Percentiles rank a stretch among this genome's conserved stretches.
Evolutionary conservation across 2,888 invertebrate species (phyloP).

Genomic region (Erynnis tages): DNA sequence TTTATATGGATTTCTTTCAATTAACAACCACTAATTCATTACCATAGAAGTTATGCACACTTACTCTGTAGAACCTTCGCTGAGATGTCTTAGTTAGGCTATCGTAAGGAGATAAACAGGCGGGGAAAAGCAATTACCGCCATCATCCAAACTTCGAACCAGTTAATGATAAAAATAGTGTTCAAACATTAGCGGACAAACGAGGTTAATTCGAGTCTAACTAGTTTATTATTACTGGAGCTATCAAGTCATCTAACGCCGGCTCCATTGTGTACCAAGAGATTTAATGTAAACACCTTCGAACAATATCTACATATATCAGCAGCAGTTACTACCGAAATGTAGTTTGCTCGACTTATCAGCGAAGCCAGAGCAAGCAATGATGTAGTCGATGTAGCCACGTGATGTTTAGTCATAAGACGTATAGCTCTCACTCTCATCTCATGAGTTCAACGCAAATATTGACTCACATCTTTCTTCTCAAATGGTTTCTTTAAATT

Average conservation of each 20-base stretch:
- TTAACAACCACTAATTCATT: too few species aligned
- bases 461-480: slow-evolving; percentile 4
- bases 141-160: background rate
- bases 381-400: background rate
- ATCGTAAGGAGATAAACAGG: too few species aligned
- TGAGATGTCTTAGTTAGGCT: too few species aligned
- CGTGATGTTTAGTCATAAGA: slow-evolving; percentile 5
- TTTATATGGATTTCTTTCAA: too few species aligned
- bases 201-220: slow-evolving; percentile 13
- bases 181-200: slow-evolving; percentile 13
- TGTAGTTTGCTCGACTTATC: background rate
- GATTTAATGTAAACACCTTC: background rate
- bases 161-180: background rate
- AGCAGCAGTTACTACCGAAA: background rate
- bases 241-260: background rate
- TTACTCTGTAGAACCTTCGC: too few species aligned
- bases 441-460: background rate
- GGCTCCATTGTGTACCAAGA: background rate
- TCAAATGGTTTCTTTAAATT: background rate
- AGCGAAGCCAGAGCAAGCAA: slow-evolving; percentile 10
- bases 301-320: background rate
- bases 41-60: too few species aligned
- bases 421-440: background rate
- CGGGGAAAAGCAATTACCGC: background rate
- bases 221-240: background rate